A percentile compares a stretch with the other conserved stretches of the same genome.
Evolutionary conservation across 2,888 invertebrate genomes (phyloP).

Genomic region (Aplocera efformata): DNA sequence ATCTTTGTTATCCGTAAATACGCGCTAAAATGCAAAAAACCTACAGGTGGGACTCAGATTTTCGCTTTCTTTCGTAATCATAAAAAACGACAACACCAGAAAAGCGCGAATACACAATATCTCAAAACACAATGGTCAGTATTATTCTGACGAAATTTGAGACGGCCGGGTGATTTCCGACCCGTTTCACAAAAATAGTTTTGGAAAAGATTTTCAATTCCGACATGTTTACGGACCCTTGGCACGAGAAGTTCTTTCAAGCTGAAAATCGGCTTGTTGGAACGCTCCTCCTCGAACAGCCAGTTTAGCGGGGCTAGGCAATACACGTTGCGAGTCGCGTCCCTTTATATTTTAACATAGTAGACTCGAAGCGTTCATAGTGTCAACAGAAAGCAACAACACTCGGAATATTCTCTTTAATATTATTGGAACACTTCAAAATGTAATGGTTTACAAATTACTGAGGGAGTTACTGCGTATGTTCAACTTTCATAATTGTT

Average conservation of each 20-base stretch:
- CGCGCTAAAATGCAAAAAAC: too few species aligned
- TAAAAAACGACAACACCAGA: not conserved
- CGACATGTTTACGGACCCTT: conserved; percentile 27
- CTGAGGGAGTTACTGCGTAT: too few species aligned
- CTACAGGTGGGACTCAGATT: too few species aligned
- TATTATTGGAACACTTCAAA: too few species aligned
- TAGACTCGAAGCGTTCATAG: too few species aligned
- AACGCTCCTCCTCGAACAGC: conserved; percentile 2
- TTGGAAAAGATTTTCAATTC: conserved; percentile 22
- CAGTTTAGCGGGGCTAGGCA: not conserved
- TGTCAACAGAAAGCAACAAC: too few species aligned
- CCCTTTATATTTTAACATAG: too few species aligned
- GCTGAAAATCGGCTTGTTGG: conserved; percentile 26
- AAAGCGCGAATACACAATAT: conserved; percentile 11
- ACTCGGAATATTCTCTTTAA: too few species aligned
- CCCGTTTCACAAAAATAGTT: conserved; percentile 22
- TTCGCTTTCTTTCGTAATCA: conserved; percentile 2
- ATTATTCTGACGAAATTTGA: conserved; percentile 23
- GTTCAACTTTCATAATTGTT: too few species aligned
- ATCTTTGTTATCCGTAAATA: too few species aligned
- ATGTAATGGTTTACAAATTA: too few species aligned
- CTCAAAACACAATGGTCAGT: conserved; percentile 15
- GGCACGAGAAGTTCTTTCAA: conserved; percentile 24
- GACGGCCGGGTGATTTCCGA: conserved; percentile 25
- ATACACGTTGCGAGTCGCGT: too few species aligned